A percentile compares a stretch with the other conserved stretches of the same genome.
Evolutionary conservation across 2,797 vertebrate genomes (phyloP).

Genomic region (Danio tinwini): DNA sequence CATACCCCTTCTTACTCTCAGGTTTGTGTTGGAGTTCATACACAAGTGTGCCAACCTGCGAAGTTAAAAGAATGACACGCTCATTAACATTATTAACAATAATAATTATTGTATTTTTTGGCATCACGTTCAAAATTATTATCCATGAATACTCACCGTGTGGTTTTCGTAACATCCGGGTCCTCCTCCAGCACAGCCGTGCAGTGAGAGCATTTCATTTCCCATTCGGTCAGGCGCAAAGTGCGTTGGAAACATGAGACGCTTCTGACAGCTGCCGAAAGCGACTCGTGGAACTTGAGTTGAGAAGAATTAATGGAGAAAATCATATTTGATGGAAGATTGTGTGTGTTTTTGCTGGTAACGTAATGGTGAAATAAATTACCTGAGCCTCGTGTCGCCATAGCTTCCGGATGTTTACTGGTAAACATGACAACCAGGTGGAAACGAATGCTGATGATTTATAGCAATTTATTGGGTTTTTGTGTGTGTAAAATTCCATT

Average conservation of each 20-base stretch:
- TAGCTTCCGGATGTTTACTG: slow-evolving; percentile 50
- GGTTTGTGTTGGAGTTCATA: slow-evolving; percentile 73
- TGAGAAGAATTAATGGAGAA: not conserved
- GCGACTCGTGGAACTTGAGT: slow-evolving; percentile 52
- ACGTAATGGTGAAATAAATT: not conserved
- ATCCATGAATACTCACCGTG: slow-evolving; percentile 69
- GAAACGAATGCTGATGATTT: not conserved
- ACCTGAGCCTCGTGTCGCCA: slow-evolving; percentile 28
- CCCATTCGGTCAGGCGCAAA: slow-evolving; percentile 73
- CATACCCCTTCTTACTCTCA: slow-evolving; percentile 81
- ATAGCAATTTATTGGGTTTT: no score
- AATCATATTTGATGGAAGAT: not conserved
- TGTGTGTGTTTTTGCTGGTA: not conserved
- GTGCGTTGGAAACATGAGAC: slow-evolving; percentile 73
- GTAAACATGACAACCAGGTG: slow-evolving; percentile 61
- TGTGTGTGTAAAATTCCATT: not conserved
- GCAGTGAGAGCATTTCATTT: slow-evolving; percentile 57
- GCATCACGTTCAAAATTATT: no score
- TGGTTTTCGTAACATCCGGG: slow-evolving; percentile 80
- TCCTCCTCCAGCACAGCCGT: slow-evolving; percentile 64
- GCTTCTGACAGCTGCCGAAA: slow-evolving; percentile 78
- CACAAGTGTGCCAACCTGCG: slow-evolving; percentile 72
- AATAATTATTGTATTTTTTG: no score
- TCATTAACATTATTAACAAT: not conserved
- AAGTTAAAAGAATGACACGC: slow-evolving; percentile 1